A percentile compares a stretch with the other conserved stretches of the same genome.
Evolutionary conservation across 2,888 invertebrate genomes (phyloP).

Genomic region (Stictocephala bisonia): DNA sequence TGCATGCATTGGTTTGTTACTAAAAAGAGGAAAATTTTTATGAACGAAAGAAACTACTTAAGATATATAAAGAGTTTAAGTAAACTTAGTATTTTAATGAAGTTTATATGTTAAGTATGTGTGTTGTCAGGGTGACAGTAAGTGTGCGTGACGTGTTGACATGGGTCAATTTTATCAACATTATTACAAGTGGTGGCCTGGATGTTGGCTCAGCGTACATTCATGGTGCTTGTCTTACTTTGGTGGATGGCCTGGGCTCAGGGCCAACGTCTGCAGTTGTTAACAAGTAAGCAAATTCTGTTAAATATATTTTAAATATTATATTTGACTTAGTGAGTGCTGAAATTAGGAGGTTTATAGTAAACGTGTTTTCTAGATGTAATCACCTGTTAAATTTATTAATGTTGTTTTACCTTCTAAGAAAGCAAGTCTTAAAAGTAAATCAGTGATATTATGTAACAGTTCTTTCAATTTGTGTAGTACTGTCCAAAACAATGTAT

Average conservation of each 20-base stretch:
- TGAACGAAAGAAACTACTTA: no score
- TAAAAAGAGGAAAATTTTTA: no score
- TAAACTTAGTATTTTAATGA: neutral
- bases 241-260: constrained; percentile 91
- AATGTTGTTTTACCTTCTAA: constrained; percentile 1
- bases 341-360: constrained; percentile 62
- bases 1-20: no score
- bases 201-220: constrained; percentile 77
- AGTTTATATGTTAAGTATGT: neutral
- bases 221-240: constrained; percentile 92
- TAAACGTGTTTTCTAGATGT: neutral
- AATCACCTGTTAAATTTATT: neutral
- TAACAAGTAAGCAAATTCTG: constrained; percentile 69
- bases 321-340: constrained; percentile 61
- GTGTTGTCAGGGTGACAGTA: constrained; percentile 78
- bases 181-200: constrained; percentile 66
- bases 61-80: no score
- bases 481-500: no score
- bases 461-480: no score
- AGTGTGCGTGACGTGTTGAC: constrained; percentile 93
- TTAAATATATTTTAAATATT: constrained; percentile 8
- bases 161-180: constrained; percentile 92
- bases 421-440: neutral
- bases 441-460: no score
- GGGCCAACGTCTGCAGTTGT: constrained; percentile 77